Base-by-base conservation (phyloP, 2,113 vertebrate genomes). In the Phycodurus eques region DNA sequence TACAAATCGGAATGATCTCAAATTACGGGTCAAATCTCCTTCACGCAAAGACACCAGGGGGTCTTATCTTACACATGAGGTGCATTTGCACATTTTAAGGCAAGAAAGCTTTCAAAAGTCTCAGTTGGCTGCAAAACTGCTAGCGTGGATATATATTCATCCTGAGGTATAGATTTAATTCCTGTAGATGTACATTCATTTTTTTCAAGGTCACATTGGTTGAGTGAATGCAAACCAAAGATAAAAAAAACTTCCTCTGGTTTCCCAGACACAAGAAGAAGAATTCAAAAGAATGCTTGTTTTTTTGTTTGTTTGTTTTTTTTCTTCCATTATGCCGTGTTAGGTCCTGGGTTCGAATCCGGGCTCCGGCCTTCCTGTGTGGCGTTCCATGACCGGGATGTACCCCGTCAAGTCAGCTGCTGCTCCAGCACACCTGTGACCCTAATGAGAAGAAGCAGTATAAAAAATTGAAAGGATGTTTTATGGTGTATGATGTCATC, bases 131-230 rank as follows among this genome's bases (percentile, higher is more conserved):
- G 2, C 22, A 54, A 54, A 74, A 73, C 46, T 39, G 4, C 39
- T 42, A 64, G 8, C 33, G 67, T 39, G 6, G 49, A 68, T 56
- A 68, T 56, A n/a, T 42, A 54, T 68, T 68, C 20, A 14, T 27
- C 13, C n/a, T 8, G 13, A 66, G 64, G 64, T 47, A 22, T 8
- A 17, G 22, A 47, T 47, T 15, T 46, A 17, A 66, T 47, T 66
- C 61, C 61, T 63, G n/a, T 62, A 19, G 60, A 14, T 42, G 60
- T 5, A 33, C 35, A 67, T 76, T 73, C 22, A 57, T 68, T 70
- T 70, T 73, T 69, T 69, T 74, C 53, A 82, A 86, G 74, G 76
- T 76, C 79, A 74, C 77, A 75, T 72, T 33, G 80, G 69, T 39
- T 61, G 11, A 54, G 15, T 67, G 76, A 27, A 78, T n/a, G 61